These are phyloP conservation scores for Brachionus asplanchnoidis DNA, from an alignment of 1,140 invertebrate species.

Conservation along the genomic window DNA sequence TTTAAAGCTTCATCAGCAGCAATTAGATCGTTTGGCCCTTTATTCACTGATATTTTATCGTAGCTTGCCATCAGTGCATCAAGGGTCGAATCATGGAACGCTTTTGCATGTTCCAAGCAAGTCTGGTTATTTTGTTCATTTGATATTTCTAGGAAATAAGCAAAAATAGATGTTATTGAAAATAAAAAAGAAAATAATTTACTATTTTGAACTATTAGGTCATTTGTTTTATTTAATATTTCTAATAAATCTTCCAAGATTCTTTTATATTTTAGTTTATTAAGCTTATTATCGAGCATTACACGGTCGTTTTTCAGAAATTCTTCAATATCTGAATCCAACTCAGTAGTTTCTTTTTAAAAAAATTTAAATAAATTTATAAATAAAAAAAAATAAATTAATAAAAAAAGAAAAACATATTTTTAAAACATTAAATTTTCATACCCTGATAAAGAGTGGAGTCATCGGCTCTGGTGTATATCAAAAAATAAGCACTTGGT, in stretches of 20 bases:
- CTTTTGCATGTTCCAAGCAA: constrained; percentile 32
- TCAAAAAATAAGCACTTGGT: constrained; percentile 41
- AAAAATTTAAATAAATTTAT: not conserved
- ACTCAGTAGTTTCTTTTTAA: not conserved
- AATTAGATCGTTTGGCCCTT: not conserved
- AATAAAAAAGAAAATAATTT: not conserved
- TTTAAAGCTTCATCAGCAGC: constrained; percentile 26
- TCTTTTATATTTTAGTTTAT: not conserved
- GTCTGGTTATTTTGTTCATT: constrained; percentile 38
- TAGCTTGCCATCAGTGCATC: not conserved
- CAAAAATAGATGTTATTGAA: not conserved
- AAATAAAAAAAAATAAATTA: not conserved
- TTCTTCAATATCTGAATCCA: not conserved
- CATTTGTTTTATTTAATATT: constrained; percentile 1
- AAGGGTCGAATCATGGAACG: constrained; percentile 19
- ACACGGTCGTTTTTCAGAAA: not conserved
- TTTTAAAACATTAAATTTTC: not conserved
- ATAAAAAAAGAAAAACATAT: no score
- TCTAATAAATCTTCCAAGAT: constrained; percentile 4
- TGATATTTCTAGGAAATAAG: not conserved
- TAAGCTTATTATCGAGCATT: not conserved
- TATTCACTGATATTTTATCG: not conserved
- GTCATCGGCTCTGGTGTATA: constrained; percentile 30
- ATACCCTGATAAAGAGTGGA: not conserved
- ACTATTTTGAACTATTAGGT: not conserved